phyloP scores from a whole-genome alignment of 2,888 invertebrate species.

The Osmoderma eremita region DNA sequence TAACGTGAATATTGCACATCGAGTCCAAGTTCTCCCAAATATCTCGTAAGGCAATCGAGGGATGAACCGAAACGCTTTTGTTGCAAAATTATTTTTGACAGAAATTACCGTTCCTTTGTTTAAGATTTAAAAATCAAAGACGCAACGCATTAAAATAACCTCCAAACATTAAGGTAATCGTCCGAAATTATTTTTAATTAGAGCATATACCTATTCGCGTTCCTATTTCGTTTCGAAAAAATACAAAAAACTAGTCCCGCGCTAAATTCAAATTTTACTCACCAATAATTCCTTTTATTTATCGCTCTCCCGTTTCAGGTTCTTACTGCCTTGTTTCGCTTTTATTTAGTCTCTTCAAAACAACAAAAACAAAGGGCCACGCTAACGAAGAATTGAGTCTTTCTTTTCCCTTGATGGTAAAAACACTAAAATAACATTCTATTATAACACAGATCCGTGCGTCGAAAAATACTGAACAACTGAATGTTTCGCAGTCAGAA shows the following conservation, averaged over 20 bases:
- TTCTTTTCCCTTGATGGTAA: neutral
- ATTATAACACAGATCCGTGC: slow-evolving; percentile 17
- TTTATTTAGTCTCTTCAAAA: slow-evolving; percentile 1
- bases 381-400: neutral
- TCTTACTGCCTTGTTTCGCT: neutral
- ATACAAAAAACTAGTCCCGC: no score
- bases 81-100: no score
- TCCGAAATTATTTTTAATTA: no score
- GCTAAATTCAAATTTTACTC: neutral
- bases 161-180: no score
- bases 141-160: neutral
- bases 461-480: slow-evolving; percentile 36
- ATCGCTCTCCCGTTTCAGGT: no score
- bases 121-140: neutral
- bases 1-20: slow-evolving; percentile 16
- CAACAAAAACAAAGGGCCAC: slow-evolving; percentile 23
- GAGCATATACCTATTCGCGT: no score
- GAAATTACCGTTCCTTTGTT: neutral
- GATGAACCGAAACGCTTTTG: no score
- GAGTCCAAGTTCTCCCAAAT: slow-evolving; percentile 17
- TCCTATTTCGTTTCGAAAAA: no score
- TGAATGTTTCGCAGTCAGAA: slow-evolving; percentile 39
- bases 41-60: slow-evolving; percentile 16
- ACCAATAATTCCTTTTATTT: slow-evolving; percentile 26
- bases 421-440: slow-evolving; percentile 37